Evolutionary conservation across 2,113 vertebrate genomes (phyloP).

Genomic region (Nettapus auritus): DNA sequence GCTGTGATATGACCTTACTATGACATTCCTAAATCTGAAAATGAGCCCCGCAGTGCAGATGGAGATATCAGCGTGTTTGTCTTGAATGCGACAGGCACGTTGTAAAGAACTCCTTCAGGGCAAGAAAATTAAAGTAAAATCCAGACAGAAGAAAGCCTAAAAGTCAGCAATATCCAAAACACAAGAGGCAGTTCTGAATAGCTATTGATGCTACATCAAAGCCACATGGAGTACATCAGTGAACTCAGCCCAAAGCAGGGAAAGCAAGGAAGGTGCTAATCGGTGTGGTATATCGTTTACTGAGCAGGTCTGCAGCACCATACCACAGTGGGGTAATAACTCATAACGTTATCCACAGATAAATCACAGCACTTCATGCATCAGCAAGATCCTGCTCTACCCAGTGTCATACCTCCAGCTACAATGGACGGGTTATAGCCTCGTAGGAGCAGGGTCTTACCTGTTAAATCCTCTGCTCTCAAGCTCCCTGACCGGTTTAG

Average conservation of each 20-base stretch:
- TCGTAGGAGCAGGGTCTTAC: constrained; percentile 69
- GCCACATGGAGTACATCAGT: neutral
- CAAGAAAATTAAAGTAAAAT: constrained; percentile 12
- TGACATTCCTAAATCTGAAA: neutral
- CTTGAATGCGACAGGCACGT: neutral
- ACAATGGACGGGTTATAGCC: neutral
- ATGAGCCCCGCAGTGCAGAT: neutral
- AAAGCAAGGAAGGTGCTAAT: neutral
- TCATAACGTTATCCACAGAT: neutral
- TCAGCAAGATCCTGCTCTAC: neutral
- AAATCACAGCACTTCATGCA: neutral
- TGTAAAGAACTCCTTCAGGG: constrained; percentile 21
- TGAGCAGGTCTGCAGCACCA: neutral
- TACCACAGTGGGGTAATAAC: neutral
- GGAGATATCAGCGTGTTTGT: neutral
- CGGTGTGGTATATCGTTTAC: neutral
- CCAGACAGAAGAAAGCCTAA: neutral
- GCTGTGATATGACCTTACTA: constrained; percentile 15
- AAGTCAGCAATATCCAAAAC: neutral
- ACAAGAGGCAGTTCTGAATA: neutral
- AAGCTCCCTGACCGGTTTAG: constrained; percentile 87
- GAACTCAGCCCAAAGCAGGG: neutral
- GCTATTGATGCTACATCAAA: constrained; percentile 20
- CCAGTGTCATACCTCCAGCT: neutral
- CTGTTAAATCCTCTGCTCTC: constrained; percentile 86